A percentile compares a stretch with the other conserved stretches of the same genome.
These are phyloP conservation scores for Alcis repandata DNA, from an alignment of 2,888 invertebrate genomes.

Conservation along the genomic window DNA sequence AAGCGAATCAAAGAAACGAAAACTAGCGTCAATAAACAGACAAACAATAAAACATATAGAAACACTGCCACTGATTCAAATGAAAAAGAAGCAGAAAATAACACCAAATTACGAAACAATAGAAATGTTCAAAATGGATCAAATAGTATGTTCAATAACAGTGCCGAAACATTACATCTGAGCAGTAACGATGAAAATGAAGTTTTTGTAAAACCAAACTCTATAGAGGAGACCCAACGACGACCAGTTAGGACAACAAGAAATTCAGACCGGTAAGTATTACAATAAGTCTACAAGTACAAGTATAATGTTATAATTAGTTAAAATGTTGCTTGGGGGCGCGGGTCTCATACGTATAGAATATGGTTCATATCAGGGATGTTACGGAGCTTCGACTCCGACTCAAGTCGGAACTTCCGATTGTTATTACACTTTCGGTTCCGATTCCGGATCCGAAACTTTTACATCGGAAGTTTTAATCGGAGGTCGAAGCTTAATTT, in stretches of 20 bases:
- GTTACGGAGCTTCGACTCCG: too few relatives aligned
- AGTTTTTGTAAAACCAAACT: too few relatives aligned
- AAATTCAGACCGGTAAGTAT: neutral
- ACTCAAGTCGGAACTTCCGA: too few relatives aligned
- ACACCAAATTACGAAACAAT: neutral
- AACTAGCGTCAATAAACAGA: conserved; percentile 16
- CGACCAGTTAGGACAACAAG: neutral
- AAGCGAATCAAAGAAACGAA: conserved; percentile 3
- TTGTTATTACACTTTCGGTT: too few relatives aligned
- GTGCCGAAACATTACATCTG: neutral
- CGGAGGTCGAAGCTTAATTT: too few relatives aligned
- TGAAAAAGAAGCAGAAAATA: neutral
- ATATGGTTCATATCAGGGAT: too few relatives aligned
- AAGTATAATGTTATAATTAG: too few relatives aligned
- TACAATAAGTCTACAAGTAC: too few relatives aligned
- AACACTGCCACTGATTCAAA: neutral
- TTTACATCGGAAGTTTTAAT: too few relatives aligned
- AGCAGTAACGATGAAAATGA: neutral
- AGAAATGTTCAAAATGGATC: neutral
- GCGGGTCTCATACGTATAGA: too few relatives aligned
- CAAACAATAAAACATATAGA: neutral
- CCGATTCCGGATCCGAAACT: too few relatives aligned
- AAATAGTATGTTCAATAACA: neutral
- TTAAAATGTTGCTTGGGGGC: too few relatives aligned
- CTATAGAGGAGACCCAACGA: neutral